Evolutionary conservation across 2,113 vertebrate species (phyloP).

Genomic region (Antechinus stuartii): DNA sequence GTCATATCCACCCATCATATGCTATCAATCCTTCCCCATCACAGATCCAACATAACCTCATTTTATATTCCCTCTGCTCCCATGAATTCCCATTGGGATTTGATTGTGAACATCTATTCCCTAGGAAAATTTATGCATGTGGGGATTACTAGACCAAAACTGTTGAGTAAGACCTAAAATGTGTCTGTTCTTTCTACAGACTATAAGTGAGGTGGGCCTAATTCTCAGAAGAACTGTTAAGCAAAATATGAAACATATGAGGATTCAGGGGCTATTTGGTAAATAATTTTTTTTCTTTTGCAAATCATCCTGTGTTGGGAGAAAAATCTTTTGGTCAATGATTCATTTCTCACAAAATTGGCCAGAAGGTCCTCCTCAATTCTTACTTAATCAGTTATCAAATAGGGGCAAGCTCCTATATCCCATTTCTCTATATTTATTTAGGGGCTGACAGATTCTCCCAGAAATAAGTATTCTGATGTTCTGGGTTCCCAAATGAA

Average conservation of each 20-base stretch:
- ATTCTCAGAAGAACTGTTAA: background rate
- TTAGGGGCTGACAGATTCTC: background rate
- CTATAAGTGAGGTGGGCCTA: background rate
- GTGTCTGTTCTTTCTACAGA: background rate
- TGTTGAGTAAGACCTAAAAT: background rate
- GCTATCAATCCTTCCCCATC: background rate
- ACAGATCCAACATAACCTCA: background rate
- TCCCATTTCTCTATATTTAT: background rate
- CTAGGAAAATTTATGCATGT: slow-evolving; percentile 1
- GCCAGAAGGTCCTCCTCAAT: background rate
- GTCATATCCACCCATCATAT: slow-evolving; percentile 9
- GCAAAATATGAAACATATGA: background rate
- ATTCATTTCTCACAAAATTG: background rate
- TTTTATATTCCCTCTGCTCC: background rate
- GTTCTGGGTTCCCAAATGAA: background rate
- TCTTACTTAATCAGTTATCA: background rate
- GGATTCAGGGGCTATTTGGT: background rate
- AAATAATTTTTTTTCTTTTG: background rate
- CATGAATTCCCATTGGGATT: background rate
- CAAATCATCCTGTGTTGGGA: background rate
- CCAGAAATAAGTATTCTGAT: background rate
- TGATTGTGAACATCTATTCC: background rate
- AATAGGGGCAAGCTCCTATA: background rate
- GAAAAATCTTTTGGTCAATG: background rate
- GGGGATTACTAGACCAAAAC: slow-evolving; percentile 2